phyloP scores from a whole-genome alignment of 2,797 vertebrate genomes.

The Lacerta bilineata region DNA sequence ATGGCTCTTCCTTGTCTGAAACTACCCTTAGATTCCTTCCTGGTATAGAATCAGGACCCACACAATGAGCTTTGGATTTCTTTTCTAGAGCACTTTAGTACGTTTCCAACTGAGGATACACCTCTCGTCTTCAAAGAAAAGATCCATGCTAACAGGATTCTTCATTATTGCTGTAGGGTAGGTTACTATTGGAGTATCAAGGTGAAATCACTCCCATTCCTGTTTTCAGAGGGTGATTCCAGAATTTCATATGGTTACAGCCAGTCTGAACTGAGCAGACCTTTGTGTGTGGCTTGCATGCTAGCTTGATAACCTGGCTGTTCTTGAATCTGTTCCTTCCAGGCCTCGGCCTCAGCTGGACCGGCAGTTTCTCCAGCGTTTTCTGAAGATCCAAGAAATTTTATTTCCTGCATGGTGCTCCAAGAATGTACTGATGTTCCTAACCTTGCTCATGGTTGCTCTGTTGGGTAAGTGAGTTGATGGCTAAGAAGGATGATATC shows the following conservation, averaged over 20 bases:
- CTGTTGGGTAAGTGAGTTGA: conserved; percentile 84
- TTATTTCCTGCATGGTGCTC: conserved; percentile 90
- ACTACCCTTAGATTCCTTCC: not conserved
- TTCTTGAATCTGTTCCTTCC: conserved; percentile 62
- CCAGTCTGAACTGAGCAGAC: too few relatives aligned
- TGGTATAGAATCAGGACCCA: not conserved
- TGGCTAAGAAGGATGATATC: fast-evolving
- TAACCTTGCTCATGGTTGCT: conserved; percentile 88
- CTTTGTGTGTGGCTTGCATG: not conserved
- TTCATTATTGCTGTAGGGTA: not conserved
- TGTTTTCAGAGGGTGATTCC: not conserved
- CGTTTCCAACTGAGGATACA: not conserved
- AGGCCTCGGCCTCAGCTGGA: conserved; percentile 85
- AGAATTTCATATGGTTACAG: not conserved
- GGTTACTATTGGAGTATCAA: not conserved
- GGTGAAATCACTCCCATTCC: not conserved
- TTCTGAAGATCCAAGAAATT: conserved; percentile 86
- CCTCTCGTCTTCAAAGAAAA: not conserved
- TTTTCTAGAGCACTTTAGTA: not conserved
- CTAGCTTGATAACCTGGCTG: conserved; percentile 45
- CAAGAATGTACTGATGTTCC: conserved; percentile 89
- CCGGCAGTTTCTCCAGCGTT: conserved; percentile 87
- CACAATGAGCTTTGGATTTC: not conserved
- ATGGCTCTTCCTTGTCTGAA: not conserved
- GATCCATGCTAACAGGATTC: not conserved